Evolutionary conservation across 1,140 invertebrate species (phyloP).

Genomic region (Aphis gossypii): DNA sequence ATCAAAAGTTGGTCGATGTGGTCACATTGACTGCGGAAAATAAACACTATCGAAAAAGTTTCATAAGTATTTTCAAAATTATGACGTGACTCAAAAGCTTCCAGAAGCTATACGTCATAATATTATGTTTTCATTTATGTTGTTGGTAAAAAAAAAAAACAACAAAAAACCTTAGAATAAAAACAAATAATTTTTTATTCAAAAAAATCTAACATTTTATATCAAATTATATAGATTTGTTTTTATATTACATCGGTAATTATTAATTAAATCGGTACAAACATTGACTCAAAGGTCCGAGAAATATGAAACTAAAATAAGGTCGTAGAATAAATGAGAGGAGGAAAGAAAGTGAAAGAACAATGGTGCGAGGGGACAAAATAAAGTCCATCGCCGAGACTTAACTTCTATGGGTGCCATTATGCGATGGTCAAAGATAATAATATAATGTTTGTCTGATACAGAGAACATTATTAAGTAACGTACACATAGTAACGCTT

Average conservation of each 20-base stretch:
- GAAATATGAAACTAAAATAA: not conserved
- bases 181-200: not conserved
- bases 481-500: not conserved
- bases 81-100: no score
- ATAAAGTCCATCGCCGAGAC: not conserved
- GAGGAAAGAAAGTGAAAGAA: not conserved
- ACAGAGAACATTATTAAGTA: not conserved
- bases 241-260: not conserved
- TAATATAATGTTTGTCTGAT: not conserved
- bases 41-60: no score
- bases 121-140: no score
- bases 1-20: no score
- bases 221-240: not conserved
- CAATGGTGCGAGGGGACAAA: not conserved
- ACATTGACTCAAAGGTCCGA: not conserved
- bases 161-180: not conserved
- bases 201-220: not conserved
- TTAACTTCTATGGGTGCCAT: not conserved
- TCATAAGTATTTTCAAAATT: no score
- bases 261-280: not conserved
- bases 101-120: no score
- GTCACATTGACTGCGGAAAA: no score
- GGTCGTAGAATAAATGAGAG: not conserved
- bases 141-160: no score
- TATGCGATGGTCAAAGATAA: not conserved